Evolutionary conservation across 64 coral and sea anemone genomes (phyloP), one percentile per base, ranked within the genome.

Genomic region (Pocillopora verrucosa): DNA sequence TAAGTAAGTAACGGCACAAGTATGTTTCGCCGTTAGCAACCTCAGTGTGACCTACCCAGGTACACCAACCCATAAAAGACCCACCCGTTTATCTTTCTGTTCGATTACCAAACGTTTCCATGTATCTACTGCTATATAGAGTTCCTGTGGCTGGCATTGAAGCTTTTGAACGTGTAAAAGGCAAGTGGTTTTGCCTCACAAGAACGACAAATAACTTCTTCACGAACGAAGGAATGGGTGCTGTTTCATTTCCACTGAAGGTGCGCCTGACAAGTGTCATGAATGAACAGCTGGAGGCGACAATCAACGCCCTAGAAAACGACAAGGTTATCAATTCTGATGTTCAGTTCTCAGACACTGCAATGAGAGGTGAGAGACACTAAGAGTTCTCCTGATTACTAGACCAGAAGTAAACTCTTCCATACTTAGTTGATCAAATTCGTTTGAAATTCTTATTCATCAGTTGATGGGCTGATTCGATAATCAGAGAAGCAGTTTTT

Each of bases 81-180:
- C 38, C 13, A 7, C 19, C 19, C 11, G 34, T 24, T 89, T 63
- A 10, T 30, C 11, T 14, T 38, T 34, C 1, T 65, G 57, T 61
- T 81, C 1, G 4, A 6, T 4, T 61, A 5, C 25, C 22, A 24
- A 81, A 17, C 34, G 30, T 5, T 4, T 37, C 1, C 20, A 77
- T 16, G 51, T 22, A 63, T 68, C 34, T 4, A 51, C 13, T 36
- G 0, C 36, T 38, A 56, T 25, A 15, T 41, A 96, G 94, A 20
- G 80, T 96, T 79, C 94, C 94, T 13, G 91, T 96, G 11, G 94
- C 91, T 5, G 94, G 94, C 13, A 59, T 96, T 45, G 94, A 96
- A 76, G 87, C 88, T 9, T 96, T 87, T 41, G 92, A 93, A 76
- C 38, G 91, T 22, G 81, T 89, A 5, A 96, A 80, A 57, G 87